Base-by-base conservation (phyloP, 2,888 invertebrate species). In the Perdita meconis region DNA sequence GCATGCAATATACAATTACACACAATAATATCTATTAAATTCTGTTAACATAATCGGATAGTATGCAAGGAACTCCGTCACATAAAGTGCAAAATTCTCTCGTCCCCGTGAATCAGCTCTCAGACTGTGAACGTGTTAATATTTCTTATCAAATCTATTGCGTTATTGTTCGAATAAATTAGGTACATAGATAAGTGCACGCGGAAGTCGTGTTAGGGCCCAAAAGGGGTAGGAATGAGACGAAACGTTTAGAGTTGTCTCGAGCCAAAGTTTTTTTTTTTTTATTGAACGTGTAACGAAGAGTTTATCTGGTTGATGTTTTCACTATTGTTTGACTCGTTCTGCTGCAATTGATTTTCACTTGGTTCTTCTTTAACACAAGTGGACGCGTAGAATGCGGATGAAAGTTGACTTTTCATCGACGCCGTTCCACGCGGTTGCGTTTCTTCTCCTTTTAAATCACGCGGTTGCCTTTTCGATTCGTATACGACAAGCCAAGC, bases 151-250 rank as follows among this genome's bases (percentile, higher is more conserved):
- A 42, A 68, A 73, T 64, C 72, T 80, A 81, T 69, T 80, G 73
- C 78, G 80, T 86, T 80, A 81, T 77, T 81, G 76, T 86, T 84
- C 81, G 72, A 63, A 75, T 82, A 72, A 68, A 60, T 80, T 81
- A 77, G 59, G 70, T 77, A 64, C 47, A 65, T 65, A n/a, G n/a
- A n/a, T n/a, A 59, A 24, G n/a, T 30, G 47, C 12, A 50, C 26
- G 61, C 19, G 53, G 67, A 59, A 75, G 66, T 36, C 60, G 50
- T 51, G 44, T 66, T 66, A 60, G 64, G 44, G 66, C 16, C 36
- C 61, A 47, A 24, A 57, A 22, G 36, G 44, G 38, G 19, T 36
- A 78, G 53, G n/a, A 19, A 38, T 24, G 30, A 71, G 50, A 34
- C 47, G 65, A 16, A 50, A 75, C 59, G 63, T 61, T 70, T 47